Percentiles rank a stretch among this genome's conserved stretches.
Conservation (phyloP, 2,888 invertebrate genomes). For the Sesia bembeciformis region DNA sequence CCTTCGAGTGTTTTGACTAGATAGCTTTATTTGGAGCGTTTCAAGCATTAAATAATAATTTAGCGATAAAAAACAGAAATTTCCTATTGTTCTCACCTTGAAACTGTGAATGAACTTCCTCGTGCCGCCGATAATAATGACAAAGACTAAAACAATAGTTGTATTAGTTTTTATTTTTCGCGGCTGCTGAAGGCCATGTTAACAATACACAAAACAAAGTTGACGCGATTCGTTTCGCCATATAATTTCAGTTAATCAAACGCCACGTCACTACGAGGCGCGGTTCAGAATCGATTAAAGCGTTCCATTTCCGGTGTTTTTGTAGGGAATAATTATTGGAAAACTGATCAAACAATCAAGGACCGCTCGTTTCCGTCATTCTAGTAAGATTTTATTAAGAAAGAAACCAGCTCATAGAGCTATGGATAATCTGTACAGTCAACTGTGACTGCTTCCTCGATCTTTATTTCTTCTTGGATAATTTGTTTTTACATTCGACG, state of each 20-base stretch:
- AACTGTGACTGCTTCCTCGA: conserved; percentile 71
- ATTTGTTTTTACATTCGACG: conserved; percentile 64
- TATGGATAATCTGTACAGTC: conserved; percentile 66
- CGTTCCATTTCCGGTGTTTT: conserved; percentile 69
- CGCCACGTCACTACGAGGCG: conserved; percentile 61
- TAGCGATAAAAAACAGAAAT: conserved; percentile 32
- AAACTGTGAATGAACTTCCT: conserved; percentile 63
- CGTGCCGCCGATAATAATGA: conserved; percentile 56
- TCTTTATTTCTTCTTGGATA: conserved; percentile 64
- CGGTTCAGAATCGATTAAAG: conserved; percentile 67
- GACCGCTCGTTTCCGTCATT: conserved; percentile 54
- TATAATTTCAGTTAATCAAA: conserved; percentile 69
- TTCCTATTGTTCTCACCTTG: conserved; percentile 56
- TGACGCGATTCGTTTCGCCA: conserved; percentile 62
- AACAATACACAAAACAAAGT: conserved; percentile 68
- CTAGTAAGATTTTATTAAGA: conserved; percentile 43
- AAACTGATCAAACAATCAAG: conserved; percentile 65
- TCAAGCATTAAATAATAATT: neutral
- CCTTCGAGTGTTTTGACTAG: conserved; percentile 3
- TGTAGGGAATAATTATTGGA: conserved; percentile 62
- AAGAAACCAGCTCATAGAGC: conserved; percentile 53
- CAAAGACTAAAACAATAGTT: conserved; percentile 66
- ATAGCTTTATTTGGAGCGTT: neutral
- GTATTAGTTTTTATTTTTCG: conserved; percentile 69
- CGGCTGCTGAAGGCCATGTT: conserved; percentile 50